A percentile compares a stretch with the other conserved stretches of the same genome.
Conservation (phyloP, 2,888 invertebrate species). For the Pollenia angustigena region DNA sequence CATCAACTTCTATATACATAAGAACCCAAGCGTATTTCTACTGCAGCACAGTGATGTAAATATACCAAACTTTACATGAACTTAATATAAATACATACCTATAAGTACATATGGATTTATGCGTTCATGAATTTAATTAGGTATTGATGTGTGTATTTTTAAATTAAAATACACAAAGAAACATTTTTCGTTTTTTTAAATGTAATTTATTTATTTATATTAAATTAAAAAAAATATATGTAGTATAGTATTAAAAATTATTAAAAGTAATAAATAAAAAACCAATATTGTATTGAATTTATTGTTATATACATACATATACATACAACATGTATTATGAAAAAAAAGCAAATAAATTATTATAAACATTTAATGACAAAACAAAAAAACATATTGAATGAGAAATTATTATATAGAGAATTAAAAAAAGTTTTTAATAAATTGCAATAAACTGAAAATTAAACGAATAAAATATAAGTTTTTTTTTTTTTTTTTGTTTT, state of each 20-base stretch:
- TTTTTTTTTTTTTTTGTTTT: background rate
- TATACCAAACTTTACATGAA: no score
- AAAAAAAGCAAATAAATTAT: conserved; percentile 10
- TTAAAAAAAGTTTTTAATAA: conserved; percentile 38
- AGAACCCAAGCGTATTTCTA: no score
- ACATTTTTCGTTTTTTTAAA: background rate
- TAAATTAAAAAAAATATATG: background rate
- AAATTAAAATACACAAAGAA: conserved; percentile 10
- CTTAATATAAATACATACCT: no score
- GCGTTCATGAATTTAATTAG: background rate
- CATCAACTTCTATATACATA: no score
- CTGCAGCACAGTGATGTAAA: no score
- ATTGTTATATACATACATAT: conserved; percentile 48
- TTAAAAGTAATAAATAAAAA: background rate
- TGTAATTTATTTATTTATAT: background rate
- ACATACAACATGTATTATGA: conserved; percentile 11
- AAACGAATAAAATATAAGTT: background rate
- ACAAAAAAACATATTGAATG: conserved; percentile 13
- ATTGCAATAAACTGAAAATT: conserved; percentile 49
- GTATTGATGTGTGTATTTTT: background rate
- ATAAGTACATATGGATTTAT: no score
- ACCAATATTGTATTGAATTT: conserved; percentile 40
- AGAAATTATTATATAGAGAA: conserved; percentile 46
- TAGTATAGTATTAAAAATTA: background rate
- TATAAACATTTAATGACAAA: conserved; percentile 23